These are phyloP conservation scores for Lanistes nyassanus DNA, from an alignment of 1,140 invertebrate species.

Conservation along the genomic window DNA sequence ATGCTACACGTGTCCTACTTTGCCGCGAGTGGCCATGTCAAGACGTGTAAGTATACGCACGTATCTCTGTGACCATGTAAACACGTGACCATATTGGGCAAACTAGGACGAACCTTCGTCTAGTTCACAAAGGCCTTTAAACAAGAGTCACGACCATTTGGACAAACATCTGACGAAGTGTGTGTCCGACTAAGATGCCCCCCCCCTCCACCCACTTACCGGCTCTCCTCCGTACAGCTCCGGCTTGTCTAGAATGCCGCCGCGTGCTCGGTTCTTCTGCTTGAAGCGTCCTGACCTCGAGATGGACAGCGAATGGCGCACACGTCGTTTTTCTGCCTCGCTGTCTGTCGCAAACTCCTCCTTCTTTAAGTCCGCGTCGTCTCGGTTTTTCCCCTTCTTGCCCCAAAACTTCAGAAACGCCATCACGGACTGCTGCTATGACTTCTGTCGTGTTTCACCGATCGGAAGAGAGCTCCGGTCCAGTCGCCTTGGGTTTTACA, in stretches of 20 bases:
- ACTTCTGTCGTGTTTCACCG: background rate
- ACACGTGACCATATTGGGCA: too few species aligned
- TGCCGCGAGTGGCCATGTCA: too few species aligned
- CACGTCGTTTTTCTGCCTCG: constrained; percentile 49
- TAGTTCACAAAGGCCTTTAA: too few species aligned
- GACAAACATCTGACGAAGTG: too few species aligned
- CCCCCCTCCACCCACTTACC: too few species aligned
- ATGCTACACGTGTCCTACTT: too few species aligned
- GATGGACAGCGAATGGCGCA: constrained; percentile 59
- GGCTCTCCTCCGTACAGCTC: constrained; percentile 37
- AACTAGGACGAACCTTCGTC: too few species aligned
- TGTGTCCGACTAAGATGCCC: too few species aligned
- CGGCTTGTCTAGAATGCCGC: constrained; percentile 54
- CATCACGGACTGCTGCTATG: constrained; percentile 29
- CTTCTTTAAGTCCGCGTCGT: constrained; percentile 39
- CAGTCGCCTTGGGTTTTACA: background rate
- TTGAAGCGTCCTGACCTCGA: constrained; percentile 61
- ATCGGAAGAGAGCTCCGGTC: too few species aligned
- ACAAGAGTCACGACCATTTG: too few species aligned
- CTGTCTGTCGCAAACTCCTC: constrained; percentile 33
- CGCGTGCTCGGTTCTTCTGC: constrained; percentile 55
- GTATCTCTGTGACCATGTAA: too few species aligned
- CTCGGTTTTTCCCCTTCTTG: constrained; percentile 49
- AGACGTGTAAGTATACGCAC: too few species aligned
- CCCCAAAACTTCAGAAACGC: constrained; percentile 58